Evolutionary conservation across 2,888 invertebrate genomes (phyloP), one percentile per base, ranked within the genome.

Genomic region (Pelosia muscerda): DNA sequence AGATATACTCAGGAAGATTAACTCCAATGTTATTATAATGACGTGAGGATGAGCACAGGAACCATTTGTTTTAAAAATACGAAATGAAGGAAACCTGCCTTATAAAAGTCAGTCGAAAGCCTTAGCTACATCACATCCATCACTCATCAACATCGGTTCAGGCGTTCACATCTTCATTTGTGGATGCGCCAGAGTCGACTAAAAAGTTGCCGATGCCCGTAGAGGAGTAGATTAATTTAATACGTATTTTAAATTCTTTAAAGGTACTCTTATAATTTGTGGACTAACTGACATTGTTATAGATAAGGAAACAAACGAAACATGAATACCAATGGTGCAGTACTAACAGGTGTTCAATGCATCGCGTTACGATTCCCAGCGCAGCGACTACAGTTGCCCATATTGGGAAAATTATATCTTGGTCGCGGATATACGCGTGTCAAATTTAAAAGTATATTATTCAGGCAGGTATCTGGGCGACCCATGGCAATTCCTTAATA

Each of bases 331-430:
- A 77, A 79, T 73, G 22, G 31, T 49, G 63, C 62, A 58, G 59
- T 59, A 59, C n/a, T n/a, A n/a, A n/a, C 63, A 88, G 87, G 86
- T 88, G 86, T 82, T 79, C 79, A 74, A 76, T 75, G 75, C 83
- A 80, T 68, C 76, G 75, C 63, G 74, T 88, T 88, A 81, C 72
- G 79, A 88, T 88, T 86, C 88, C 78, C 67, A 68, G 64, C 78
- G 73, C 66, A 68, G 65, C 78, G 73, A 72, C 62, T 49, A 59
- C 69, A 58, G 74, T 64, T 75, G 65, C 42, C 76, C 76, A 74
- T 77, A 78, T 79, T 74, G 31, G 78, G 72, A 57, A 68, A 79
- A 70, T 63, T 68, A 68, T 68, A 74, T 74, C 66, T 72, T 72
- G 63, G 59, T 71, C 71, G 72, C 63, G 65, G 61, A 68, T 55